Evolutionary conservation across 2,888 invertebrate species (phyloP).

Genomic region (Junonia oenone): DNA sequence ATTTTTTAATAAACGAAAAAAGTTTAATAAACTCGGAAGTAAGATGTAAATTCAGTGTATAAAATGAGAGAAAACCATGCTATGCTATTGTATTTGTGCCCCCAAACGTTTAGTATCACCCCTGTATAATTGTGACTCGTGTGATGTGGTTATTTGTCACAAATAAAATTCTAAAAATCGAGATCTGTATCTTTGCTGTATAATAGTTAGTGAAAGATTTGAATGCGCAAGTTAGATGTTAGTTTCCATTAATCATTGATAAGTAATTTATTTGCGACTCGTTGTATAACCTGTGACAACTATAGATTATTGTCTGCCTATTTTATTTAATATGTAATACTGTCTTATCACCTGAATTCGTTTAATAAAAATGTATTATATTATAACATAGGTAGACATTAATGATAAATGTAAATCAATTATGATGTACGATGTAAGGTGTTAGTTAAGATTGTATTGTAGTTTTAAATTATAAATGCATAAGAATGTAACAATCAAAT

Average conservation of each 20-base stretch:
- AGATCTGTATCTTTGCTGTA: conserved; percentile 56
- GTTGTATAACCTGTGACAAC: conserved; percentile 36
- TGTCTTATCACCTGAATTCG: conserved; percentile 42
- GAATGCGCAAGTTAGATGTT: conserved; percentile 40
- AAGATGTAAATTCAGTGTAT: conserved; percentile 62
- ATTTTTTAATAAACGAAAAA: conserved; percentile 46
- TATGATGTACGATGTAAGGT: conserved; percentile 51
- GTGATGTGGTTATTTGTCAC: conserved; percentile 56
- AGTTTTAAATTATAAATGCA: conserved; percentile 55
- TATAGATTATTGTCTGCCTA: conserved; percentile 50
- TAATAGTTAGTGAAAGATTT: conserved; percentile 41
- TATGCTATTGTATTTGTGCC: conserved; percentile 42
- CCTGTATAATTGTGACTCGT: conserved; percentile 45
- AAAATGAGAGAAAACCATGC: conserved; percentile 40
- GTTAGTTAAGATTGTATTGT: conserved; percentile 57
- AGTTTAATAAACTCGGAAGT: conserved; percentile 39
- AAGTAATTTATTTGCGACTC: conserved; percentile 37
- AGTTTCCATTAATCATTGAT: conserved; percentile 36
- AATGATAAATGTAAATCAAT: conserved; percentile 64
- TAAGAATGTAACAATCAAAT: conserved; percentile 37
- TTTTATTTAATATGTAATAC: conserved; percentile 44
- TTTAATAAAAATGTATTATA: conserved; percentile 49
- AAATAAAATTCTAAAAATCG: conserved; percentile 44
- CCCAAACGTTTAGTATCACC: conserved; percentile 38
- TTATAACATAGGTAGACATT: conserved; percentile 53